Base-by-base conservation (phyloP, 2,888 invertebrate genomes). In the Notodonta ziczac region DNA sequence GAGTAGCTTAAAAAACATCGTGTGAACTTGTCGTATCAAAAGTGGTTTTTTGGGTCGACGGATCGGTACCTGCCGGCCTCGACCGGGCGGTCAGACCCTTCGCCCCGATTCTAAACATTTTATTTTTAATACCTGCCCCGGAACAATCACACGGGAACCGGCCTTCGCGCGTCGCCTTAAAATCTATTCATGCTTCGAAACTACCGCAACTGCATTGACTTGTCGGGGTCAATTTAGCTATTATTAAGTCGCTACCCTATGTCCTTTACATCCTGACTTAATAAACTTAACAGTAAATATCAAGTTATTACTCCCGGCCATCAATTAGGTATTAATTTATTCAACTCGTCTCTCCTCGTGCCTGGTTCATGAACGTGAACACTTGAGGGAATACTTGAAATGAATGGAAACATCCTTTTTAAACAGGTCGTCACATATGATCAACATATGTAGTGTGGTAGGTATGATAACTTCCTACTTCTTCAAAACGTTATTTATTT, bases 141-240 rank as follows among this genome's bases (percentile, higher is more conserved):
- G 81, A 82, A 87, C 85, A 87, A 87, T 91, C 88, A 87, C 90
- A 89, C 82, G 90, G 90, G 88, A 90, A 91, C 83, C 80, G 75
- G 75, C 66, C 44, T 24, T 53, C 40, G 9, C 40, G 42, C 74
- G 76, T 67, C 71, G 63, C 72, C 62, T 72, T 65, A 60, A 59
- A 50, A 63, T 55, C 63, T 62, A 65, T 56, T 67, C 60, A 63
- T 62, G 59, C 61, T 62, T 66, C 50, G 58, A 64, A 52, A 16
- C 50, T 4, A 48, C 61, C 53, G 59, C 62, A 61, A 42, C 44
- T 57, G 61, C 58, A 63, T 63, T 64, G 14, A 57, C 59, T 51
- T 48, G n/a, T 71, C 72, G 72, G 69, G 73, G 75, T 78, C 73
- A 74, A 61, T 55, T 40, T 44, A 16, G 24, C 5, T 13, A 9